Conservation (phyloP, 2,113 vertebrate species). For the Puntigrus tetrazona region DNA sequence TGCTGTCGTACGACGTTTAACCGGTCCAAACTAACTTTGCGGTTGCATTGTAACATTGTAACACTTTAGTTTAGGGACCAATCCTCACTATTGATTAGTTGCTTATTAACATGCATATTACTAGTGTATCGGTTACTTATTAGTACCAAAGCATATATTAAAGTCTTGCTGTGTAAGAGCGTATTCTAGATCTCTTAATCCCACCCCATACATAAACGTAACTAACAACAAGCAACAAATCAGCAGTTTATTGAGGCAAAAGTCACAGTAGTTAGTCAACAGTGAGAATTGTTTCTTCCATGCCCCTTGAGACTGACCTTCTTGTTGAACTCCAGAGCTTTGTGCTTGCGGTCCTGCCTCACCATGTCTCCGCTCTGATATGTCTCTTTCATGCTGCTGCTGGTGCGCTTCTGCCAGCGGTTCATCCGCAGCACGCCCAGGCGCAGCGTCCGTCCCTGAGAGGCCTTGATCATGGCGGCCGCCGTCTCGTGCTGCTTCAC, state of each 20-base stretch:
- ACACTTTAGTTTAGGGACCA: neutral
- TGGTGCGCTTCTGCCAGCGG: slow-evolving; percentile 71
- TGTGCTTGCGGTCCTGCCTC: slow-evolving; percentile 82
- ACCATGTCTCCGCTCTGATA: slow-evolving; percentile 73
- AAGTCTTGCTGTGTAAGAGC: no score
- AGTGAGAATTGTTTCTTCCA: neutral
- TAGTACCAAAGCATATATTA: neutral
- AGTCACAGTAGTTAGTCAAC: no score
- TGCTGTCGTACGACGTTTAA: neutral
- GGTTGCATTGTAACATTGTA: neutral
- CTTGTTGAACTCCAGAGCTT: slow-evolving; percentile 89
- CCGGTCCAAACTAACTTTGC: neutral
- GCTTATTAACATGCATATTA: neutral
- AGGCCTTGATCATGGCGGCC: slow-evolving; percentile 76
- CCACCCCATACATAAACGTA: no score
- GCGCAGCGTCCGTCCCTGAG: slow-evolving; percentile 71
- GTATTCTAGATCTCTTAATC: no score
- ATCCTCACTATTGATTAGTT: neutral
- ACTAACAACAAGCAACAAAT: no score
- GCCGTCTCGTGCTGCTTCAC: slow-evolving; percentile 75
- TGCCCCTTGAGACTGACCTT: slow-evolving; percentile 74
- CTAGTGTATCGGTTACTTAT: neutral
- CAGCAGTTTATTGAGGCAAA: no score
- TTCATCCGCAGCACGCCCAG: slow-evolving; percentile 83
- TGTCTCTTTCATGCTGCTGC: slow-evolving; percentile 79